These are phyloP conservation scores for Lates japonicus DNA, from an alignment of 2,797 vertebrate species.

Conservation along the genomic window DNA sequence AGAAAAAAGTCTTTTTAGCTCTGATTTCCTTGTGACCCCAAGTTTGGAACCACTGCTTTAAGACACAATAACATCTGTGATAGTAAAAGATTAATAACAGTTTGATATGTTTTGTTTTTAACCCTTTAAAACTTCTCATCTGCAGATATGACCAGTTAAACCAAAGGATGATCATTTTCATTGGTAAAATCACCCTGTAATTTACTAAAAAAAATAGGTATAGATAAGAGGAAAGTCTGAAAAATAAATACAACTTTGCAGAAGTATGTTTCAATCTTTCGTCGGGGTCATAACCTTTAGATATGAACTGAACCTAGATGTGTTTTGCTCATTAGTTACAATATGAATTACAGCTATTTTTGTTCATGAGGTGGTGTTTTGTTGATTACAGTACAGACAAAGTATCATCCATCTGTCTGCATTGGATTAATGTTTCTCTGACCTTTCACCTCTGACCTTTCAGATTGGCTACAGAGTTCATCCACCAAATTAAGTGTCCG, in stretches of 20 bases:
- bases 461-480: conserved; percentile 31
- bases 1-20: not conserved
- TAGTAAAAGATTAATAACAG: no score
- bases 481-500: conserved; percentile 47
- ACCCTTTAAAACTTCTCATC: not conserved
- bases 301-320: no score
- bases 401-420: conserved; percentile 17
- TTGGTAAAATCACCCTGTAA: not conserved
- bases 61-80: no score
- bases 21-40: not conserved
- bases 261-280: no score
- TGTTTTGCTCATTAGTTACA: not conserved
- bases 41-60: not conserved
- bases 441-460: conserved; percentile 63
- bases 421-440: conserved; percentile 32
- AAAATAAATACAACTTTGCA: no score
- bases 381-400: not conserved
- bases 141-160: not conserved
- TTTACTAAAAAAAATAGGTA: not conserved
- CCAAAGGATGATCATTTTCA: not conserved
- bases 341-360: not conserved
- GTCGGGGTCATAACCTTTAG: no score
- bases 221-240: not conserved
- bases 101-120: no score
- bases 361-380: conserved; percentile 10